phyloP scores from a whole-genome alignment of 2,888 invertebrate species.

The Caenorhabditis sp. region DNA sequence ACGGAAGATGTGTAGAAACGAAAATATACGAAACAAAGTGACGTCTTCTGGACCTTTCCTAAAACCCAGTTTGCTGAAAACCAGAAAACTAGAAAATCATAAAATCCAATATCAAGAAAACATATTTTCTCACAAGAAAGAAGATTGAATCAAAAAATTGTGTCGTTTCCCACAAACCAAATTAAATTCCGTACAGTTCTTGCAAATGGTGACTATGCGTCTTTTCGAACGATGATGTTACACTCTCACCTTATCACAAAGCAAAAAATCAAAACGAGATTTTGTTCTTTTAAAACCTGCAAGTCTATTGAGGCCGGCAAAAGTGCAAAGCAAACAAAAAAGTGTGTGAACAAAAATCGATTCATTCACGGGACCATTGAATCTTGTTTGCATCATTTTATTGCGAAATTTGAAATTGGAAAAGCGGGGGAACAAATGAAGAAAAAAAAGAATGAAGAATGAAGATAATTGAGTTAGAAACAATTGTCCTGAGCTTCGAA shows the following conservation, averaged over 20 bases:
- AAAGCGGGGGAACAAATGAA: neutral
- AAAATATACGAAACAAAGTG: neutral
- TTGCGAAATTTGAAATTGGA: constrained; percentile 32
- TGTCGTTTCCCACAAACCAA: neutral
- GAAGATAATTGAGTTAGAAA: constrained; percentile 26
- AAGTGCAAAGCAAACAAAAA: constrained; percentile 26
- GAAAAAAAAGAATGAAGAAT: neutral
- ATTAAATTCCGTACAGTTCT: neutral
- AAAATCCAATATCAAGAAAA: neutral
- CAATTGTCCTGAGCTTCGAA: constrained; percentile 60
- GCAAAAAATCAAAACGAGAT: too few species aligned
- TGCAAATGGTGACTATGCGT: neutral
- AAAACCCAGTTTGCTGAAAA: neutral
- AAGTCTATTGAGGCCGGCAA: neutral
- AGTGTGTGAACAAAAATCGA: constrained; percentile 31
- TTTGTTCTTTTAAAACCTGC: neutral
- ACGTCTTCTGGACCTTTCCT: neutral
- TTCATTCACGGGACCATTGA: constrained; percentile 26
- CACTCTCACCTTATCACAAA: neutral
- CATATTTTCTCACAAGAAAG: neutral
- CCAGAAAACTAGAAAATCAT: neutral
- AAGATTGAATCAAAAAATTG: neutral
- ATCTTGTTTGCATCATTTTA: constrained; percentile 33
- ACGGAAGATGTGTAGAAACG: neutral
- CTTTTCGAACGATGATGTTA: neutral